phyloP scores from a whole-genome alignment of 2,888 invertebrate species.

The Pseudolycoriella hygida region DNA sequence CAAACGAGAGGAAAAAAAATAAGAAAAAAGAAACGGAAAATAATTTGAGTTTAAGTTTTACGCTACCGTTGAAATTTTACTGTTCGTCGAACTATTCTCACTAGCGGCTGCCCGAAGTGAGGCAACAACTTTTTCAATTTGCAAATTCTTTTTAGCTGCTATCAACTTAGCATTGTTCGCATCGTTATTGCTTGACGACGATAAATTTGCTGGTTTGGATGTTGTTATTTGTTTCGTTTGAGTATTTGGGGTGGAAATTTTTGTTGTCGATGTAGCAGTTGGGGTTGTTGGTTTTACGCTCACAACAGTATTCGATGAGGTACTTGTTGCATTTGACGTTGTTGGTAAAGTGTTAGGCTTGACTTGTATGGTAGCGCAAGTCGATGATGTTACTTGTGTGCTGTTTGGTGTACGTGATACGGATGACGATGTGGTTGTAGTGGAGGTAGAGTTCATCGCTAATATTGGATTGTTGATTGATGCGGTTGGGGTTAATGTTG shows the following conservation, averaged over 20 bases:
- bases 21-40: too few relatives aligned
- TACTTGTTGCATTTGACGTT: neutral
- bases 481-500: neutral
- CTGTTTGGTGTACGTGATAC: constrained; percentile 6
- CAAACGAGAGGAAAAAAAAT: too few relatives aligned
- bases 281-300: neutral
- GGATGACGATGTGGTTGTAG: constrained; percentile 6
- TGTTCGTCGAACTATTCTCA: too few relatives aligned
- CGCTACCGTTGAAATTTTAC: too few relatives aligned
- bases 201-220: neutral
- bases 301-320: neutral
- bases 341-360: neutral
- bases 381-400: constrained; percentile 5
- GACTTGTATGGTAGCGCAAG: neutral
- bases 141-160: constrained; percentile 20
- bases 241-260: constrained; percentile 1
- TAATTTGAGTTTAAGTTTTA: too few relatives aligned
- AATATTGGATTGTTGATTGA: neutral
- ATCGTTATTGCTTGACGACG: neutral
- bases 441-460: neutral
- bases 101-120: constrained; percentile 23
- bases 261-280: neutral
- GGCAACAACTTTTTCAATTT: constrained; percentile 27
- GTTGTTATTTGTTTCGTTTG: constrained; percentile 1
- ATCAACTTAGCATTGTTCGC: constrained; percentile 8